Percentiles rank a stretch among this genome's conserved stretches.
Conservation (phyloP, 2,113 vertebrate genomes). For the Sander vitreus region DNA sequence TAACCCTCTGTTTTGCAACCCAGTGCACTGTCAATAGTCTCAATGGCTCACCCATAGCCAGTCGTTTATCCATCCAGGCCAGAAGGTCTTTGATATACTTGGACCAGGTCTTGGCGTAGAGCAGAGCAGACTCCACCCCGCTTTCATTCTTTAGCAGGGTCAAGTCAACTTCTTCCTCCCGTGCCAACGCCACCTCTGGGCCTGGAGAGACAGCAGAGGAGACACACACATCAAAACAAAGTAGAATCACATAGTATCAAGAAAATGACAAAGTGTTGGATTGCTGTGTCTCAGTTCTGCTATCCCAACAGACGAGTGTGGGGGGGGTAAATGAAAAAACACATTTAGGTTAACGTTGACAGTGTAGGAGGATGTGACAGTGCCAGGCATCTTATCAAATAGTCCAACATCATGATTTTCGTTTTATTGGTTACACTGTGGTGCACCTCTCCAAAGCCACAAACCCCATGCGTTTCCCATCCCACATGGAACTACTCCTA, state of each 20-base stretch:
- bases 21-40: not conserved
- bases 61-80: constrained; percentile 94
- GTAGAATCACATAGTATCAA: constrained; percentile 7
- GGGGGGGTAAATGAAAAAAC: constrained; percentile 34
- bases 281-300: constrained; percentile 23
- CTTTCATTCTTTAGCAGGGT: constrained; percentile 91
- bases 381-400: constrained; percentile 44
- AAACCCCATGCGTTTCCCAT: constrained; percentile 78
- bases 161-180: constrained; percentile 90
- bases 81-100: constrained; percentile 97
- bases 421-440: constrained; percentile 34
- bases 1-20: not conserved
- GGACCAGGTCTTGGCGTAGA: constrained; percentile 96
- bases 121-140: constrained; percentile 93
- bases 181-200: constrained; percentile 80
- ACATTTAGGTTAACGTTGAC: constrained; percentile 30
- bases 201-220: constrained; percentile 54
- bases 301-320: constrained; percentile 37
- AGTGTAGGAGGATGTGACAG: constrained; percentile 54
- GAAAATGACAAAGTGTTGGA: constrained; percentile 13
- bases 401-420: constrained; percentile 27
- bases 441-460: constrained; percentile 48
- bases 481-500: constrained; percentile 64
- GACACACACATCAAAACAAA: constrained; percentile 16
- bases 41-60: constrained; percentile 91